Base-by-base conservation (phyloP, 2,888 invertebrate genomes). In the Physocephala rufipes region DNA sequence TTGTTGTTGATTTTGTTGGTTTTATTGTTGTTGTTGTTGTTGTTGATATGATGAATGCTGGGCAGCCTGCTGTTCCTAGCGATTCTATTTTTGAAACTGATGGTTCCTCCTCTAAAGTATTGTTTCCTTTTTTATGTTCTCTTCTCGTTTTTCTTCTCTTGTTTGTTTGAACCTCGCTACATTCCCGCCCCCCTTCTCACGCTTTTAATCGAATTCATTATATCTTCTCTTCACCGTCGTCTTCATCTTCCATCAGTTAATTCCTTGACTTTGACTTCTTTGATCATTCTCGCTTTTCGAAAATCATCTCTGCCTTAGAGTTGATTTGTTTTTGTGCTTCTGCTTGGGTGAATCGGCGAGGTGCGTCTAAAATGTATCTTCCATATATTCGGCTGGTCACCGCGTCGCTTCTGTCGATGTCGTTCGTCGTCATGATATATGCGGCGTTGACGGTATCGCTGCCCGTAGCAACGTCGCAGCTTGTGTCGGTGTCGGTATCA, bases 201-300 rank as follows among this genome's bases (percentile, higher is more conserved):
- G 19, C n/a, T 19, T 9, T 51, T 16, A 2, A 9, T 12, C 45
- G 45, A 45, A 15, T 15, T 45, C 9, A 9, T 45, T 45, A 45
- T 45, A 45, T 9, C 15, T 45, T 15, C 15, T n/a, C n/a, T n/a
- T n/a, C n/a, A n/a, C n/a, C n/a, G n/a, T n/a, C n/a, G n/a, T n/a
- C n/a, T n/a, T n/a, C n/a, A n/a, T 21, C 12, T 9, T 36, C 9
- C 36, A 36, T 36, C 5, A 7, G 36, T 4, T 36, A 36, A 36
- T 58, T 58, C 58, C 28, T 26, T 53, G 26, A 58, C 58, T 58
- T 58, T 58, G 28, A 58, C 47, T 47, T 47, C 36, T 30, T 62
- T 21, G 43, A n/a, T n/a, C n/a, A n/a, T n/a, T n/a, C 36, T 36
- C 9, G 5, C 9, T 9, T 36, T 9, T 36, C 36, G 36, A 36